phyloP scores from a whole-genome alignment of 2,113 vertebrate genomes.

The Charadrius vociferus region DNA sequence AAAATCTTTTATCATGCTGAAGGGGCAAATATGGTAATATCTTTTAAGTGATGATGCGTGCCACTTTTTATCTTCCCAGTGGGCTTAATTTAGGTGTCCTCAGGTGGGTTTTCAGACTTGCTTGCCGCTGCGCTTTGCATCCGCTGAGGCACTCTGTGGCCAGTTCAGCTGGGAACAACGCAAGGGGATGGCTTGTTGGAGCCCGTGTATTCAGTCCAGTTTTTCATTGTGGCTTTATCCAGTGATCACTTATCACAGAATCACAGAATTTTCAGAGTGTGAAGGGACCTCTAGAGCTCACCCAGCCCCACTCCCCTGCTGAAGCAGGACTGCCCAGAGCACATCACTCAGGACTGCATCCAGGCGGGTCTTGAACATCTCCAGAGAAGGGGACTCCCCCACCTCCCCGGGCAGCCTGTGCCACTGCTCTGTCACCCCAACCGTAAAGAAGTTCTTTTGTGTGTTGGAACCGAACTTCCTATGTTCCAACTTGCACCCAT shows the following conservation, averaged over 20 bases:
- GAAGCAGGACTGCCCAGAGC: too few species aligned
- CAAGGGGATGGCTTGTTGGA: background rate
- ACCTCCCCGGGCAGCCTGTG: too few species aligned
- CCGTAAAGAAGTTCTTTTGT: too few species aligned
- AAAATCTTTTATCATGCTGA: background rate
- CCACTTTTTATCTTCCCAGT: background rate
- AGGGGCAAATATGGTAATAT: background rate
- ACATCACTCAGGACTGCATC: too few species aligned
- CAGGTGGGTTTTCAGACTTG: background rate
- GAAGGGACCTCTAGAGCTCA: too few species aligned
- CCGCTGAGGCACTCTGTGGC: rapidly evolving
- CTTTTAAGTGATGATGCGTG: rapidly evolving
- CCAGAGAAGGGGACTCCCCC: too few species aligned
- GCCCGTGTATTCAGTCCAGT: background rate
- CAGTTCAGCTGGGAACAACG: background rate
- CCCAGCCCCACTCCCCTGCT: too few species aligned
- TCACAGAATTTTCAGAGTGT: too few species aligned
- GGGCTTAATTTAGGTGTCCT: background rate
- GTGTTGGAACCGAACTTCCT: too few species aligned
- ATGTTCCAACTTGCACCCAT: too few species aligned
- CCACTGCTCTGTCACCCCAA: too few species aligned
- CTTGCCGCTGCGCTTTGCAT: background rate
- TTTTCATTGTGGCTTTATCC: background rate
- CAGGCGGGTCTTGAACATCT: too few species aligned
- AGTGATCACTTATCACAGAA: background rate